Base-by-base conservation (phyloP, 2,888 invertebrate genomes). In the Stenolophus ochropezus region DNA sequence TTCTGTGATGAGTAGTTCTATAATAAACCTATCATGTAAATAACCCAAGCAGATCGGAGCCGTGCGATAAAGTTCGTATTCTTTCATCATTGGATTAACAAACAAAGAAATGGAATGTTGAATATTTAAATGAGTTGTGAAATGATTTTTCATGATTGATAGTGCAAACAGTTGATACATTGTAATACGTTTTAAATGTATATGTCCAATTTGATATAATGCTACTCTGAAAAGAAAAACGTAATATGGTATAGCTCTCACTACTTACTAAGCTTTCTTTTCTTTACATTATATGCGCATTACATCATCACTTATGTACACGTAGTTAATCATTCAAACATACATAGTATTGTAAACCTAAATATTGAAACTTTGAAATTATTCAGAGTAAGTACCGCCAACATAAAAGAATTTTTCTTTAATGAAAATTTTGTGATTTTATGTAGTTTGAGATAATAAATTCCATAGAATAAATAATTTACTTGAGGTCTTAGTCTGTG, bases 21-120 rank as follows among this genome's bases (percentile, higher is more conserved):
- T 21, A 73, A 47, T 49, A 49, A 21, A 49, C 11, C 20, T 20
- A 49, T 47, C 47, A 49, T 73, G 21, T 47, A 73, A 49, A 73
- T 23, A 61, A 61, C 33, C 4, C 14, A n/a, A 33, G 42, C 71
- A 71, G 71, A 61, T 71, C 47, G 20, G 47, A 71, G 20, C 20
- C 6, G 16, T 53, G 27, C 14, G 51, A 75, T 53, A 75, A 75
- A 75, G n/a, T 75, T 75, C 18, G 11, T 51, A 53, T 75, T 53
- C 21, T 75, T 75, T 53, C 53, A 51, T 75, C 75, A 75, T 25
- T 4, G 16, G 53, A 49, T 51, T 51, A 61, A 33, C 49, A 65
- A 65, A 78, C 78, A 76, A 76, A 58, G 56, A 56, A 76, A 61
- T 61, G 61, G 61, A 23, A 61, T 61, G 25, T 25, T 8, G 61